These are phyloP conservation scores for human (Homo sapiens) DNA, from an alignment of 2,113 vertebrate species.

Conservation along the genomic window GRCh38 chr7:40763001-40763500, in stretches of 20 bases:
- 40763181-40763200: not conserved
- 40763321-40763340: slow-evolving; percentile 29
- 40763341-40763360: not conserved
- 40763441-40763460: slow-evolving; percentile 45
- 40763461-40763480: slow-evolving; percentile 52
- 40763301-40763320: not conserved
- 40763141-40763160: not conserved
- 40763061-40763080: too few relatives aligned
- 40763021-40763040: too few relatives aligned
- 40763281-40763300: not conserved
- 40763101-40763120: too few relatives aligned
- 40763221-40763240: not conserved
- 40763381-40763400: not conserved
- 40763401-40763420: not conserved
- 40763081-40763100: too few relatives aligned
- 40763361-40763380: not conserved
- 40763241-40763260: not conserved
- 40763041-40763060: too few relatives aligned
- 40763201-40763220: not conserved
- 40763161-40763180: not conserved
- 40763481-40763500: slow-evolving; percentile 3
- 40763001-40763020: too few relatives aligned
- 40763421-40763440: not conserved
- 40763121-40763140: not conserved
- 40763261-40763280: not conserved